Conservation (phyloP, 2,888 invertebrate genomes). For the Drosophila merina region DNA sequence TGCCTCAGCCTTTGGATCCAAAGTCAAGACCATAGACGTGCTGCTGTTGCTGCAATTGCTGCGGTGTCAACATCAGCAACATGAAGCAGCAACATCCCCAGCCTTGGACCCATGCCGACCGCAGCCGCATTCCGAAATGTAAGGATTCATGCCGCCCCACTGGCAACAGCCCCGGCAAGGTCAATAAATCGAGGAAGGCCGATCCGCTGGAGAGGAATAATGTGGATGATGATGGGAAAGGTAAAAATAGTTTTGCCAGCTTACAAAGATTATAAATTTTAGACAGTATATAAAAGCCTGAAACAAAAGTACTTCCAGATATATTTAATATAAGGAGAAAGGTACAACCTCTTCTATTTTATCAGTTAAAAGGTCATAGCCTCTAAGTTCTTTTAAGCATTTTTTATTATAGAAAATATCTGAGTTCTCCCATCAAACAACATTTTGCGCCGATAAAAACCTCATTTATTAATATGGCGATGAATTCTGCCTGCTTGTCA, state of each 20-base stretch:
- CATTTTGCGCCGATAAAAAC: too few species aligned
- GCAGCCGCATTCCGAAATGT: constrained; percentile 75
- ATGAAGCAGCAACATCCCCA: constrained; percentile 39
- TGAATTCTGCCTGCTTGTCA: constrained; percentile 27
- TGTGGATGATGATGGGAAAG: constrained; percentile 19
- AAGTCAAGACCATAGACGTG: constrained; percentile 41
- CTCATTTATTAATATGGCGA: constrained; percentile 19
- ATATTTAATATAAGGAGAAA: too few species aligned
- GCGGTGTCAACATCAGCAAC: constrained; percentile 14
- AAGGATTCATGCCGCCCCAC: constrained; percentile 63
- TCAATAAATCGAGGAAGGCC: constrained; percentile 40
- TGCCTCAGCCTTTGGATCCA: constrained; percentile 19
- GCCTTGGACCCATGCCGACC: constrained; percentile 46
- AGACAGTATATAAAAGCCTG: too few species aligned
- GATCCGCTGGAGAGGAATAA: constrained; percentile 13
- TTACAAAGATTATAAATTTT: too few species aligned
- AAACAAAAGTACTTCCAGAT: too few species aligned
- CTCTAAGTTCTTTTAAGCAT: too few species aligned
- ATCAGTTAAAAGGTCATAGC: too few species aligned
- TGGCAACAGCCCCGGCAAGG: constrained; percentile 42
- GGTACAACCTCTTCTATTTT: too few species aligned
- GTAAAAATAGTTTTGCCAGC: neutral
- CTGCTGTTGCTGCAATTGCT: constrained; percentile 13
- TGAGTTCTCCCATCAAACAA: too few species aligned
- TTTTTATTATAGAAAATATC: too few species aligned